Conservation (phyloP, 1,140 invertebrate species). For the Heliothis virescens region DNA sequence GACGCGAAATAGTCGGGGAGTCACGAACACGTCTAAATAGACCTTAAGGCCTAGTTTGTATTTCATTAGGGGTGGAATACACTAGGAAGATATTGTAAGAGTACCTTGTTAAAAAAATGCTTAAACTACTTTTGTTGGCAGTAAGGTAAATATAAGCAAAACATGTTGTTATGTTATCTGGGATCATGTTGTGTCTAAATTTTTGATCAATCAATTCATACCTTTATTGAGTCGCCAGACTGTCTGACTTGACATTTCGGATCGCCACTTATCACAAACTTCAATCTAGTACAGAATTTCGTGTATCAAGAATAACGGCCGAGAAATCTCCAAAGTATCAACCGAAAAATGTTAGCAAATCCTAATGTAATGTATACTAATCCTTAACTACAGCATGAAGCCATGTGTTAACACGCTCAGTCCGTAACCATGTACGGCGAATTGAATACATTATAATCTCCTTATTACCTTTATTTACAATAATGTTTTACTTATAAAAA, state of each 20-base stretch:
- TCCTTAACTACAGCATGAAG: constrained; percentile 7
- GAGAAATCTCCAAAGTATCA: too few relatives aligned
- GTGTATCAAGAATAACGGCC: too few relatives aligned
- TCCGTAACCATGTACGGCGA: constrained; percentile 27
- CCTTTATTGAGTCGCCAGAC: too few relatives aligned
- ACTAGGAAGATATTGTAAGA: neutral
- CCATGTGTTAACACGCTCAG: constrained; percentile 27
- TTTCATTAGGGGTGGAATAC: constrained; percentile 7
- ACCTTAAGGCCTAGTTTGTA: constrained; percentile 11
- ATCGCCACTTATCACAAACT: too few relatives aligned
- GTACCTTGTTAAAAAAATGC: too few relatives aligned
- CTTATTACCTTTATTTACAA: neutral
- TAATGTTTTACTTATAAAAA: constrained; percentile 30
- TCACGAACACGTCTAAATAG: constrained; percentile 37
- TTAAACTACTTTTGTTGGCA: too few relatives aligned
- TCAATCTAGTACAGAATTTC: too few relatives aligned
- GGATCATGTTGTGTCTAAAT: too few relatives aligned
- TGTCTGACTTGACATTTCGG: too few relatives aligned
- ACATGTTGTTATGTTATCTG: too few relatives aligned
- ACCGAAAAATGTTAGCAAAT: neutral
- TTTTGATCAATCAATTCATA: too few relatives aligned
- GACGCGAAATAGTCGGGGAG: constrained; percentile 9
- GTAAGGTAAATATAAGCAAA: too few relatives aligned
- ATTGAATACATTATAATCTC: constrained; percentile 40
- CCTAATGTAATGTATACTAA: constrained; percentile 8